Evolutionary conservation across 92 coral and sea anemone genomes (phyloP).

Genomic region (Desmophyllum pertusum): DNA sequence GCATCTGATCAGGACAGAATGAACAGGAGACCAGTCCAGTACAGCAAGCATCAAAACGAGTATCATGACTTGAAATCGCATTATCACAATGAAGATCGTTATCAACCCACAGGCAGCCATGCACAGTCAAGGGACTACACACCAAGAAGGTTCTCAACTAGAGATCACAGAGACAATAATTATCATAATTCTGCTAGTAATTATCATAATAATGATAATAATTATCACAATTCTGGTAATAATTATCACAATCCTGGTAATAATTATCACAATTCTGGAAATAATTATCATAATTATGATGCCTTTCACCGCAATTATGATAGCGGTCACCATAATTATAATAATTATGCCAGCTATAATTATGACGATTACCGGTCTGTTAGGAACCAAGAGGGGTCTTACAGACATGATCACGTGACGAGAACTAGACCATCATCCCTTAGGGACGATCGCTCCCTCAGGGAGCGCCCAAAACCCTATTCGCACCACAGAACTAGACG

Average conservation of each 20-base stretch:
- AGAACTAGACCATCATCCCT: not conserved
- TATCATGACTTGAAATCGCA: slow-evolving; percentile 1
- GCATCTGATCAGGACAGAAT: not conserved
- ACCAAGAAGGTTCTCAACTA: slow-evolving; percentile 1
- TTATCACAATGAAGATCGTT: not conserved
- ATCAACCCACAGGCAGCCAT: not conserved
- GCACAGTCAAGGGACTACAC: slow-evolving; percentile 8
- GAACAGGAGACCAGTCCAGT: not conserved
- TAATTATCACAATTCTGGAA: not conserved
- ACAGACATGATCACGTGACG: slow-evolving; percentile 28
- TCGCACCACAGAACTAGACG: not conserved
- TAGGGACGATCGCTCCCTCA: not conserved
- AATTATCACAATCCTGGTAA: not conserved
- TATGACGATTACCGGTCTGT: not conserved
- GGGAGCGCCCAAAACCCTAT: slow-evolving; percentile 26
- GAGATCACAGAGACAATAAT: slow-evolving; percentile 14
- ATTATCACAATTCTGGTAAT: not conserved
- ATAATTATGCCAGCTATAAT: slow-evolving; percentile 1
- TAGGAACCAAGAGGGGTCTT: not conserved
- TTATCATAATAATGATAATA: slow-evolving; percentile 6
- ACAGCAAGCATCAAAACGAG: not conserved
- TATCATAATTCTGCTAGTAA: not conserved
- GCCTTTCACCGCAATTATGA: not conserved
- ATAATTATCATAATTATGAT: not conserved
- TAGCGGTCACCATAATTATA: not conserved